Evolutionary conservation across 2,113 vertebrate genomes (phyloP).

Genomic region (Elachura formosa): DNA sequence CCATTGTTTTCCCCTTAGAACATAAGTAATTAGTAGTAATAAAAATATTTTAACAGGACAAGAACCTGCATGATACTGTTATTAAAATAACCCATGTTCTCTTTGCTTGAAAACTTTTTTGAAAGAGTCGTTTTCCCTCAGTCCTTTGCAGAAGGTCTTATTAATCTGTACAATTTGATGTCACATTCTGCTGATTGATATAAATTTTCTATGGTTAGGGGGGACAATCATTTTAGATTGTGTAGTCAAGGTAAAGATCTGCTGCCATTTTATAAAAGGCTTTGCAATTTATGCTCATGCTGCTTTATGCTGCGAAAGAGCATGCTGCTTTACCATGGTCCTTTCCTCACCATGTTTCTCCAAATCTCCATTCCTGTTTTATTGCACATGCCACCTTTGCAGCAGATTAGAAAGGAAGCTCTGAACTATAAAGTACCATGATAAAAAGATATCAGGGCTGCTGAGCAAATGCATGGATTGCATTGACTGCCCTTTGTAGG

Average conservation of each 20-base stretch:
- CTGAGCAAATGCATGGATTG: neutral
- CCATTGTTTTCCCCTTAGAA: neutral
- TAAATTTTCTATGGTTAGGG: neutral
- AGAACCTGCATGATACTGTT: neutral
- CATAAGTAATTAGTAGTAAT: neutral
- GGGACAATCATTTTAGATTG: neutral
- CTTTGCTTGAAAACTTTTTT: neutral
- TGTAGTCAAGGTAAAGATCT: neutral
- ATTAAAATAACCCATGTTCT: neutral
- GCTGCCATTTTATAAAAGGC: neutral
- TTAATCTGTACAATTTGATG: neutral
- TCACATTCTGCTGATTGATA: neutral
- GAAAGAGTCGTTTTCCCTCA: neutral
- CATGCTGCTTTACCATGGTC: neutral
- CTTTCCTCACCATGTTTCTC: neutral
- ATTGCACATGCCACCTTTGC: neutral
- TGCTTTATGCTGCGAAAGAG: neutral
- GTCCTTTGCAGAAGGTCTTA: neutral
- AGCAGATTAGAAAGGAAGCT: neutral
- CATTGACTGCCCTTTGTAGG: neutral
- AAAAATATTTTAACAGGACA: conserved; percentile 6
- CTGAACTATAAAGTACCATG: neutral
- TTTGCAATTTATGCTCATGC: neutral
- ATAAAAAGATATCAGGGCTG: neutral
- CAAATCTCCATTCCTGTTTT: neutral